These are phyloP conservation scores for Drosophila lacteicornis DNA, from an alignment of 1,140 invertebrate species.

Conservation along the genomic window DNA sequence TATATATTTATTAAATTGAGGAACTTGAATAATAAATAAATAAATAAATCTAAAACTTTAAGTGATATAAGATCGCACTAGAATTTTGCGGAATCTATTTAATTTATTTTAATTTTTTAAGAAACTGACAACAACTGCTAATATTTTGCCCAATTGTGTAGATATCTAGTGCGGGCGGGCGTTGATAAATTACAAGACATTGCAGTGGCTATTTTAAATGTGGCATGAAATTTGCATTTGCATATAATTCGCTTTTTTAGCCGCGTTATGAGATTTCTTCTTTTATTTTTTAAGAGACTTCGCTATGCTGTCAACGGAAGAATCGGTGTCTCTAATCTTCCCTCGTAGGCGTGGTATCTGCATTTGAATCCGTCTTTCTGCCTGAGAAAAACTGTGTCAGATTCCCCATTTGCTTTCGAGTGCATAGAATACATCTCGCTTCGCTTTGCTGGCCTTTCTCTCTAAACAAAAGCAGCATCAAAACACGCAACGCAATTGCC, in stretches of 20 bases:
- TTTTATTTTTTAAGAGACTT: slow-evolving; percentile 21
- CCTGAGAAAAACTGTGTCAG: slow-evolving; percentile 66
- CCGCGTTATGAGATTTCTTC: slow-evolving; percentile 5
- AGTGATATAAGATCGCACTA: no score
- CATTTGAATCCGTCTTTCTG: slow-evolving; percentile 40
- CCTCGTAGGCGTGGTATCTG: slow-evolving; percentile 49
- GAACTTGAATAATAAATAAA: not conserved
- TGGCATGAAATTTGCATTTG: slow-evolving; percentile 81
- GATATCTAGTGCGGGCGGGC: slow-evolving; percentile 53
- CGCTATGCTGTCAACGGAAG: slow-evolving; percentile 63
- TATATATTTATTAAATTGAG: not conserved
- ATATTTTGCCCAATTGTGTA: not conserved
- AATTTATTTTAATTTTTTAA: not conserved
- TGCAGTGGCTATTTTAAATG: slow-evolving; percentile 78
- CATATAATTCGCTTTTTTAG: slow-evolving; percentile 57
- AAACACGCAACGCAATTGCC: slow-evolving; percentile 45
- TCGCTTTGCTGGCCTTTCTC: slow-evolving; percentile 46
- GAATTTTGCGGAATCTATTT: no score
- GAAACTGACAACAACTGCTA: not conserved
- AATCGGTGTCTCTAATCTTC: slow-evolving; percentile 69
- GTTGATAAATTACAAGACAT: slow-evolving; percentile 81
- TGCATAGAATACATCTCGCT: slow-evolving; percentile 61
- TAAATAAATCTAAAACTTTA: no score
- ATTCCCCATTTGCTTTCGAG: slow-evolving; percentile 72
- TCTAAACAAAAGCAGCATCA: slow-evolving; percentile 42